A percentile compares a stretch with the other conserved stretches of the same genome.
phyloP scores from a whole-genome alignment of 2,797 vertebrate species.

The Mycteria americana region DNA sequence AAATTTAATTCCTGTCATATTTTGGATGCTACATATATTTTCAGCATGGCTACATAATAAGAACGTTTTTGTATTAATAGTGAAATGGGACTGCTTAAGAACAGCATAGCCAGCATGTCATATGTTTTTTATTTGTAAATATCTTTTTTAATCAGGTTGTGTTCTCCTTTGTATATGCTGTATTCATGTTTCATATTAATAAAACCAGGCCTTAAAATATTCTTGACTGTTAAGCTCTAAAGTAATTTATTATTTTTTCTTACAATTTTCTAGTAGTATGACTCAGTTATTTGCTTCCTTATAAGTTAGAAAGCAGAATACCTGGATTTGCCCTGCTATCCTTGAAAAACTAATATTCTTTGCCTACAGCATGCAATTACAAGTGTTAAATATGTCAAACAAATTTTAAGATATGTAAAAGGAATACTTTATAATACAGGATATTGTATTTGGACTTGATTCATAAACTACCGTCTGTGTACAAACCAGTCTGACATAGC shows the following conservation, averaged over 20 bases:
- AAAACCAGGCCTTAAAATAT: background rate
- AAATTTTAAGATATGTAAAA: conserved; percentile 26
- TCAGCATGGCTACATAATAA: background rate
- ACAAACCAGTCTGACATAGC: conserved; percentile 39
- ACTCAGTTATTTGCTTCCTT: background rate
- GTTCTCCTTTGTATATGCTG: background rate
- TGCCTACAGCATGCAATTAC: background rate
- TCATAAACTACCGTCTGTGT: conserved; percentile 50
- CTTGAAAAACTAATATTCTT: conserved; percentile 13
- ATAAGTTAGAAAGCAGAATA: background rate
- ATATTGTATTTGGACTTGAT: conserved; percentile 26
- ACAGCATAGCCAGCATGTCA: too few species aligned
- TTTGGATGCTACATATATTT: background rate
- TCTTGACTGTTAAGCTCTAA: background rate
- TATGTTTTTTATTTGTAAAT: background rate
- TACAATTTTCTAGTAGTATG: background rate
- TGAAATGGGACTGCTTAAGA: background rate
- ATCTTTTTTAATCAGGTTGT: background rate
- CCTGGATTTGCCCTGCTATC: background rate
- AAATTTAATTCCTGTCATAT: background rate
- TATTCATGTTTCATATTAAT: background rate
- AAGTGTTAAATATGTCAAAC: conserved; percentile 52
- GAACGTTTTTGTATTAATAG: background rate
- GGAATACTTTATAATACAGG: conserved; percentile 13
- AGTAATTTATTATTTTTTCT: background rate